These are phyloP conservation scores for Eutolmus rufibarbis DNA, from an alignment of 2,888 invertebrate genomes.

Conservation along the genomic window DNA sequence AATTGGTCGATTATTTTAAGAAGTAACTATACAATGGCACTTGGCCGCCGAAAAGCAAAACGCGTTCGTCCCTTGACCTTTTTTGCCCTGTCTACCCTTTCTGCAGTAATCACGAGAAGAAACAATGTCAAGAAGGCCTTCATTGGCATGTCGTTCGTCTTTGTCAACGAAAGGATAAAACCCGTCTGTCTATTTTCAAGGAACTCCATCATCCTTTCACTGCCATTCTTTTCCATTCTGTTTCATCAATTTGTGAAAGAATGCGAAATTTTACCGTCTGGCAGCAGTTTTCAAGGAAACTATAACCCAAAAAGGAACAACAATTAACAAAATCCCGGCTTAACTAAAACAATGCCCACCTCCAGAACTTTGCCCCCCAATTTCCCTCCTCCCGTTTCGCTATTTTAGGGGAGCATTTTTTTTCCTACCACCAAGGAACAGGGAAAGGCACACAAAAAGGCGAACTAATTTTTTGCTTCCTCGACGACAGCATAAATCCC, in stretches of 20 bases:
- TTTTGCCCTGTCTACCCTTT: neutral
- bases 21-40: neutral
- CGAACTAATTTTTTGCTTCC: neutral
- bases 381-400: neutral
- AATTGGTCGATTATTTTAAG: neutral
- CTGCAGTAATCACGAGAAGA: neutral
- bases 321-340: neutral
- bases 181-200: neutral
- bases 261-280: neutral
- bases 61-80: neutral
- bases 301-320: neutral
- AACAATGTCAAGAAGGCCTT: neutral
- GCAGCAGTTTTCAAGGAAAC: neutral
- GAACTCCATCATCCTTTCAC: neutral
- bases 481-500: neutral
- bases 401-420: neutral
- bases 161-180: neutral
- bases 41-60: neutral
- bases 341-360: neutral
- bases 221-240: neutral
- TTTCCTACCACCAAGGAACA: neutral
- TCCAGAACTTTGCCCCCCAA: neutral
- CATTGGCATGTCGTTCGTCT: neutral
- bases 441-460: neutral
- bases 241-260: neutral